Conservation (phyloP, 1,140 invertebrate species). For the Steinernema feltiae region DNA sequence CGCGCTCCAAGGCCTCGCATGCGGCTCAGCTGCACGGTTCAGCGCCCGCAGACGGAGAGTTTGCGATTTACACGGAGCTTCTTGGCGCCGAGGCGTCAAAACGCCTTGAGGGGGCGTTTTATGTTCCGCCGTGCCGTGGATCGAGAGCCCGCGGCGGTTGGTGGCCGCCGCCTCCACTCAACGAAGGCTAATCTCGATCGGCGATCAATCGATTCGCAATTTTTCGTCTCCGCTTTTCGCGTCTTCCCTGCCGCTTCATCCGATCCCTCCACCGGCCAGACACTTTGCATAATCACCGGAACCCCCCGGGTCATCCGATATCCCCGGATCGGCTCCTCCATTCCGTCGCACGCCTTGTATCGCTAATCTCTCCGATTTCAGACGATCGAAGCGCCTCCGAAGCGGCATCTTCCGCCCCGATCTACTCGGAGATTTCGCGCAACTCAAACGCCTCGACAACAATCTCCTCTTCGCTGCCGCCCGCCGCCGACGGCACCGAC, state of each 20-base stretch:
- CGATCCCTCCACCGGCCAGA: neutral
- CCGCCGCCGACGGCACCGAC: conserved; percentile 42
- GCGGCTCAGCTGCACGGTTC: no score
- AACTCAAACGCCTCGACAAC: conserved; percentile 17
- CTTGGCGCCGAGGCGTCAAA: neutral
- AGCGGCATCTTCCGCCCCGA: neutral
- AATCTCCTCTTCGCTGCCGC: conserved; percentile 5
- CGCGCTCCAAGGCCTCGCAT: no score
- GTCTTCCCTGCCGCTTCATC: neutral
- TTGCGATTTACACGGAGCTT: neutral
- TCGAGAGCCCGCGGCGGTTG: neutral
- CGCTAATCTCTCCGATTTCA: conserved; percentile 21
- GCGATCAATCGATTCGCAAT: conserved; percentile 12
- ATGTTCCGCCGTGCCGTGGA: neutral
- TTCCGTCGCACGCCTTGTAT: neutral
- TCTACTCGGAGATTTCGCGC: conserved; percentile 19
- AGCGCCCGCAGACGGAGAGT: neutral
- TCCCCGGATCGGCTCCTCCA: neutral
- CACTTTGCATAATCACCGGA: neutral
- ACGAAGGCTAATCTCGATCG: conserved; percentile 7
- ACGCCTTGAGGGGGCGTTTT: conserved; percentile 14
- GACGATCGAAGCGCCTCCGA: conserved; percentile 42
- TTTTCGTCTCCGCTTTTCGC: neutral
- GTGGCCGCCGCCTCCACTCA: conserved; percentile 3
- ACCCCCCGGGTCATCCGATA: neutral